Evolutionary conservation across 2,888 invertebrate species (phyloP), one percentile per base, ranked within the genome.

Genomic region (Empis livida): DNA sequence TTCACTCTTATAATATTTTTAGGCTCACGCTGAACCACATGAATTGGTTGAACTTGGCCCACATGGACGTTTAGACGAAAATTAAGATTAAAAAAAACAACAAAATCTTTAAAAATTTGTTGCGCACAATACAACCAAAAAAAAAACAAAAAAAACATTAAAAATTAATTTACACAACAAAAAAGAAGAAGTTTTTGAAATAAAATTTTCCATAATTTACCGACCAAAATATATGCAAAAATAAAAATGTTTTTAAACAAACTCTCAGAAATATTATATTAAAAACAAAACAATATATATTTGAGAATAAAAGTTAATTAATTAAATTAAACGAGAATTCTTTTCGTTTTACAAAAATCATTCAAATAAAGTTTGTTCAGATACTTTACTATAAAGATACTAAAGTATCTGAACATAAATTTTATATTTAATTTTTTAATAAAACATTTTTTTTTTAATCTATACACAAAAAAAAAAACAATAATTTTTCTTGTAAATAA

Each of bases 31-130:
- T n/a, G 67, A 78, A 45, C 75, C 79, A 5, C 80, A 82, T 56
- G 83, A 83, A 63, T 73, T 83, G 42, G 73, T 79, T 45, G 83
- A 83, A 58, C 62, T 79, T 43, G 77, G 76, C 32, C 54, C 65
- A 44, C 68, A 66, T 60, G 67, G 64, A 31, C 63, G 67, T 44
- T 35, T 35, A 35, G 35, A 35, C 2, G 35, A 13, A 5, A n/a
- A n/a, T n/a, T 13, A 35, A 35, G 9, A 35, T 5, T 2, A 13
- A 35, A 35, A n/a, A 35, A 35, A 35, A 35, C 2, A 35, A 5
- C 5, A 35, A 35, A 13, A 35, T n/a, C 13, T 13, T n/a, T n/a
- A 35, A 35, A 35, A 35, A 35, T 13, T 35, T 35, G 13, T n/a
- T n/a, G n/a, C n/a, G 35, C 13, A n/a, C n/a, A 35, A 35, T n/a